Conservation (phyloP, 2,888 invertebrate species). For the Cheilosia soror region DNA sequence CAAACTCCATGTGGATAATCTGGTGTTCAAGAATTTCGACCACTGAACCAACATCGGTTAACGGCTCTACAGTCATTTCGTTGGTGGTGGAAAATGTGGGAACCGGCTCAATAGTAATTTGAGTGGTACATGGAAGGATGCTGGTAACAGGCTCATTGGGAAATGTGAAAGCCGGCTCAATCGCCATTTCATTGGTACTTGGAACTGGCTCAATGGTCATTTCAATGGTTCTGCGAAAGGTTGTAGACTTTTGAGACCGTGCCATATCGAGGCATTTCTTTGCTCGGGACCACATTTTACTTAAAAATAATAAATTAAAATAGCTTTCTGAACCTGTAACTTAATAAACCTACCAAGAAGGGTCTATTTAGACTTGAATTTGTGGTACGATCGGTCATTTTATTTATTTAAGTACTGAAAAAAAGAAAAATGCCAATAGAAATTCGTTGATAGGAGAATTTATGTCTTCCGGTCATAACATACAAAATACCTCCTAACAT, state of each 20-base stretch:
- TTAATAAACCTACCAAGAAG: too few species aligned
- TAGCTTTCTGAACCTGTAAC: not conserved
- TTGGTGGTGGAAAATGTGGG: not conserved
- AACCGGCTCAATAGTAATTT: not conserved
- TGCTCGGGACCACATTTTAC: conserved; percentile 9
- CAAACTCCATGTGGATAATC: not conserved
- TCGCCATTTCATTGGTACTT: not conserved
- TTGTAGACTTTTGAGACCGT: not conserved
- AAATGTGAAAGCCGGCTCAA: not conserved
- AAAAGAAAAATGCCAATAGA: not conserved
- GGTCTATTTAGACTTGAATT: not conserved
- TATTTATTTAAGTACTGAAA: not conserved
- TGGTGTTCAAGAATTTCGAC: not conserved
- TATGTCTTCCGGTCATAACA: not conserved
- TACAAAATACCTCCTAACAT: not conserved
- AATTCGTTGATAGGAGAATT: not conserved
- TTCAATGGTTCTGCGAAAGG: not conserved
- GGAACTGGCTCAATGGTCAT: not conserved
- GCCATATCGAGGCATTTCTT: conserved; percentile 3
- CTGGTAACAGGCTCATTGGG: too few species aligned
- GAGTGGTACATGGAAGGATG: too few species aligned
- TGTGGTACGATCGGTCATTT: not conserved
- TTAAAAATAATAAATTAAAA: conserved; percentile 15
- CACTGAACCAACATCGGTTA: not conserved
- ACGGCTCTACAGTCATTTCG: not conserved